These are phyloP conservation scores for Redunca redunca DNA, from an alignment of 2,113 vertebrate species.

Conservation along the genomic window DNA sequence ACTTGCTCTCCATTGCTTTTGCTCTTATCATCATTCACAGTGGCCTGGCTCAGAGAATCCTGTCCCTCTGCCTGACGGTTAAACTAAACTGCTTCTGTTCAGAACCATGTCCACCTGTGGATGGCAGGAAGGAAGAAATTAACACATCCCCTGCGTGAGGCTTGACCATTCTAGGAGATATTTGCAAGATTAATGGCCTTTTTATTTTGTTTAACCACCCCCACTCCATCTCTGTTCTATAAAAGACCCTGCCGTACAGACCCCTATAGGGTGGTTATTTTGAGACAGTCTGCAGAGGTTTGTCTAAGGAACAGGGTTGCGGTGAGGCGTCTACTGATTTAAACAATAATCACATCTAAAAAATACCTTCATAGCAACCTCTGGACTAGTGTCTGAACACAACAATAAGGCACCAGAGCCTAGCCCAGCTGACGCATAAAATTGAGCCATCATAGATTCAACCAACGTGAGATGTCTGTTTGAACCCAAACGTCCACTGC, in stretches of 20 bases:
- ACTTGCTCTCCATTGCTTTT: neutral
- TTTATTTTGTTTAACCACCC: neutral
- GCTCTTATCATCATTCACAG: neutral
- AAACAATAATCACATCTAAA: neutral
- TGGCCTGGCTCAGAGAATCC: neutral
- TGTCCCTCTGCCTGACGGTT: neutral
- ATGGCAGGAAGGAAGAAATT: neutral
- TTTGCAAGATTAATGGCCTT: neutral
- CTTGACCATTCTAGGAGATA: neutral
- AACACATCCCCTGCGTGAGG: neutral
- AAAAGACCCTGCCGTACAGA: neutral
- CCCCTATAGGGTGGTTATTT: neutral
- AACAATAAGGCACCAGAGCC: neutral
- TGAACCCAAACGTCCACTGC: neutral
- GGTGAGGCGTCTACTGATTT: accelerated
- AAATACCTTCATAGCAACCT: neutral
- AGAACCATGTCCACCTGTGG: neutral
- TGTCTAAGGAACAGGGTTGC: neutral
- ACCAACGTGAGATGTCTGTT: neutral
- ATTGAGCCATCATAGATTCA: too few species aligned
- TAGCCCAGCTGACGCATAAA: neutral
- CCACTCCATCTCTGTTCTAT: neutral
- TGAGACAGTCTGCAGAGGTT: neutral
- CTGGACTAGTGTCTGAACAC: neutral
- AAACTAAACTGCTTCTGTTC: neutral